Conservation (phyloP, 2,113 vertebrate species). For the Desmodus rotundus region DNA sequence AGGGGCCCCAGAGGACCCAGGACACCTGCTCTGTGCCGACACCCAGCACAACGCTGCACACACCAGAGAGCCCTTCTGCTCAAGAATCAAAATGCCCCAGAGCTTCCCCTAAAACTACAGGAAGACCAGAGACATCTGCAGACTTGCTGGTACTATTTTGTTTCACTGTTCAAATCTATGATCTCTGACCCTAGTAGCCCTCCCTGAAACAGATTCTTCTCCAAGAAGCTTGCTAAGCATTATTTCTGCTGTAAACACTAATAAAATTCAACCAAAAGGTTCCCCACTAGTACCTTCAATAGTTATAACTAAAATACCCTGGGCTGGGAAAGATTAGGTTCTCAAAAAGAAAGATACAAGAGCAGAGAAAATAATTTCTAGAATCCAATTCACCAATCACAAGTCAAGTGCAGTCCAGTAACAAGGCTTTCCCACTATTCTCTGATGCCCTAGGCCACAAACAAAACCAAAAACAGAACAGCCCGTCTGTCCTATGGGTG, state of each 20-base stretch:
- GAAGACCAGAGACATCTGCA: not conserved
- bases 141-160: not conserved
- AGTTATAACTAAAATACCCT: not conserved
- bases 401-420: not conserved
- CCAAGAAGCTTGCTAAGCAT: conserved; percentile 19
- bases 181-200: not conserved
- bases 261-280: not conserved
- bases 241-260: not conserved
- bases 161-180: not conserved
- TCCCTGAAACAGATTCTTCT: not conserved
- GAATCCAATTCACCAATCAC: not conserved
- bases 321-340: not conserved
- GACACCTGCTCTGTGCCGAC: not conserved
- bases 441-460: not conserved
- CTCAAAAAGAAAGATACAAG: conserved; percentile 20
- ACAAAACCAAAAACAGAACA: not conserved
- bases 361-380: conserved; percentile 15
- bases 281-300: not conserved
- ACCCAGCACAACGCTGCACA: not conserved
- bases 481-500: not conserved
- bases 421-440: not conserved
- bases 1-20: not conserved
- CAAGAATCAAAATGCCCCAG: not conserved
- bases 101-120: not conserved
- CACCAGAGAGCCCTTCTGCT: not conserved